Conservation (phyloP, 2,113 vertebrate species). For the Crotalus horridus region DNA sequence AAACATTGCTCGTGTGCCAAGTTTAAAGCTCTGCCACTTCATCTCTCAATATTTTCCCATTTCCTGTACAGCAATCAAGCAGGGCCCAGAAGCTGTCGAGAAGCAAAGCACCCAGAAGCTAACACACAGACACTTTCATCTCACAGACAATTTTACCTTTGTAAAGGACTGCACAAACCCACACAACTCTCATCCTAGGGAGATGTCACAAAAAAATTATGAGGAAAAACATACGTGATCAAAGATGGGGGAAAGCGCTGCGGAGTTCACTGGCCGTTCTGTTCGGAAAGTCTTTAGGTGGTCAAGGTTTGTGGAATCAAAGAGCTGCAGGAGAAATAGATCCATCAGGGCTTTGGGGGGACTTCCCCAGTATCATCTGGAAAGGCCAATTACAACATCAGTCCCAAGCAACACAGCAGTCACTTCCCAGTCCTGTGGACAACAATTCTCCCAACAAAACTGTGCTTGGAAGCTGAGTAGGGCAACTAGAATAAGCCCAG, state of each 20-base stretch:
- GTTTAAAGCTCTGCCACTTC: not conserved
- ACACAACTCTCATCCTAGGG: not conserved
- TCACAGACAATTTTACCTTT: not conserved
- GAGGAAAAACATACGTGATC: slow-evolving; percentile 81
- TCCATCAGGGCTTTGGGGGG: not conserved
- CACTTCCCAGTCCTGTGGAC: no score
- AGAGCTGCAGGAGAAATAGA: slow-evolving; percentile 72
- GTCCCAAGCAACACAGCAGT: not conserved
- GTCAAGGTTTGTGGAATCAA: slow-evolving; percentile 83
- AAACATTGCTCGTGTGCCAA: not conserved
- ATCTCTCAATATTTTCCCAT: not conserved
- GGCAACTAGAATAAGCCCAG: not conserved
- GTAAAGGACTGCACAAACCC: not conserved
- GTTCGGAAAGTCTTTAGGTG: slow-evolving; percentile 94
- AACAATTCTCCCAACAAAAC: not conserved
- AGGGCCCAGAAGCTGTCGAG: not conserved
- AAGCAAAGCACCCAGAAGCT: not conserved
- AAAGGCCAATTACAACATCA: not conserved
- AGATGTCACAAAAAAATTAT: fast-evolving
- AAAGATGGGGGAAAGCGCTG: slow-evolving; percentile 92
- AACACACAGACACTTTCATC: not conserved
- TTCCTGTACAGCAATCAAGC: no score
- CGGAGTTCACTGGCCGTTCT: slow-evolving; percentile 93
- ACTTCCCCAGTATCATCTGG: not conserved
- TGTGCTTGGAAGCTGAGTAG: not conserved